Evolutionary conservation across 2,888 invertebrate species (phyloP).

Genomic region (Caenorhabditis angaria): DNA sequence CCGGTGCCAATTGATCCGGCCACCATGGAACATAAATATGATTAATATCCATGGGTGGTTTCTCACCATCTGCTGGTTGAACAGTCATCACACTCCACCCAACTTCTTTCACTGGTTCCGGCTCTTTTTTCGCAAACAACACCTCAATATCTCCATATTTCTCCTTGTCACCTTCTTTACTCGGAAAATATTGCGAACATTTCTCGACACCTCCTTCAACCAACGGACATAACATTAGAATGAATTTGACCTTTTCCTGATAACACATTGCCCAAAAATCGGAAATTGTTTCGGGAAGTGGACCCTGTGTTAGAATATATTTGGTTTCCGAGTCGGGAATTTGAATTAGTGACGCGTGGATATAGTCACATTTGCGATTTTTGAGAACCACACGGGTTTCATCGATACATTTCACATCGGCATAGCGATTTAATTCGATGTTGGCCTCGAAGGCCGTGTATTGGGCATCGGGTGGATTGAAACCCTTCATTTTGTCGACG

Average conservation of each 20-base stretch:
- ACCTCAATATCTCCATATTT: constrained; percentile 36
- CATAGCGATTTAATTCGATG: constrained; percentile 29
- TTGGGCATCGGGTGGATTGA: constrained; percentile 25
- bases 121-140: constrained; percentile 29
- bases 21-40: constrained; percentile 50
- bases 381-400: constrained; percentile 53
- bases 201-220: constrained; percentile 47
- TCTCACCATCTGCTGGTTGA: neutral
- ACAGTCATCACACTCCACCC: neutral
- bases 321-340: constrained; percentile 38
- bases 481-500: constrained; percentile 37
- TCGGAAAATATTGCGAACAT: constrained; percentile 48
- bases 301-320: constrained; percentile 79
- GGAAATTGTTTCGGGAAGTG: constrained; percentile 85
- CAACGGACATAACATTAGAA: constrained; percentile 47
- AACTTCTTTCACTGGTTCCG: constrained; percentile 33
- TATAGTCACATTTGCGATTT: constrained; percentile 52
- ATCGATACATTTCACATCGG: constrained; percentile 52
- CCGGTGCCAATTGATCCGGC: constrained; percentile 60
- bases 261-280: constrained; percentile 99
- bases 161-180: constrained; percentile 32
- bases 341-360: constrained; percentile 57
- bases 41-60: constrained; percentile 22
- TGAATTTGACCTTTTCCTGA: constrained; percentile 74
- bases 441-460: constrained; percentile 37